These are phyloP conservation scores for Pristionchus entomophagus DNA, from an alignment of 2,888 invertebrate species.

Conservation along the genomic window DNA sequence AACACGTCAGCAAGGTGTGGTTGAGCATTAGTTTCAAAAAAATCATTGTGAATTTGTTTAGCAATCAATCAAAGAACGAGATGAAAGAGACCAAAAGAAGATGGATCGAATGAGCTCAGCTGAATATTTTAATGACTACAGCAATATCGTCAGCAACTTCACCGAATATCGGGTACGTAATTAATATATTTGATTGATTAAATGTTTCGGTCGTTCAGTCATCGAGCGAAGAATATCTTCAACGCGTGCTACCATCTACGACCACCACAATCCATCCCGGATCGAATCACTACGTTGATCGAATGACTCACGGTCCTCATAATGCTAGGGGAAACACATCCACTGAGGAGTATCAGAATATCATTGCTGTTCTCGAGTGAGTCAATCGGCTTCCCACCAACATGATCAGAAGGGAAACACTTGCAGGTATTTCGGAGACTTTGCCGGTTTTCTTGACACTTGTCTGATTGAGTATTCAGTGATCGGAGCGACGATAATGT, in stretches of 20 bases:
- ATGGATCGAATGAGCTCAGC: not conserved
- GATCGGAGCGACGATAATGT: constrained; percentile 33
- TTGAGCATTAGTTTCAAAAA: not conserved
- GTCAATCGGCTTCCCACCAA: too few species aligned
- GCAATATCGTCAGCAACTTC: not conserved
- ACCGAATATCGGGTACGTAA: not conserved
- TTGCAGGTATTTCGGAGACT: constrained; percentile 43
- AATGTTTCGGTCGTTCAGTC: not conserved
- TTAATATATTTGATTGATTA: not conserved
- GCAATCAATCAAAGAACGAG: not conserved
- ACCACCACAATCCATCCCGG: not conserved
- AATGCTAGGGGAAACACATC: not conserved
- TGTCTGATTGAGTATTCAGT: constrained; percentile 45
- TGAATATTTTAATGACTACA: not conserved
- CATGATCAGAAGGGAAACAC: too few species aligned
- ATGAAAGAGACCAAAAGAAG: not conserved
- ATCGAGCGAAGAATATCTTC: not conserved
- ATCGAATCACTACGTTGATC: not conserved
- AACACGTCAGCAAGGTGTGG: constrained; percentile 7
- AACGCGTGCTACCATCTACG: not conserved
- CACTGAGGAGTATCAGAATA: too few species aligned
- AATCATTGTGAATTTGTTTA: not conserved
- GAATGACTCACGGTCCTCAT: not conserved
- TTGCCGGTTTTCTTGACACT: constrained; percentile 27
- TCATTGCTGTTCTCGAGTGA: not conserved